Evolutionary conservation across 2,113 vertebrate genomes (phyloP), one percentile per base, ranked within the genome.

Genomic region (Ciconia boyciana): DNA sequence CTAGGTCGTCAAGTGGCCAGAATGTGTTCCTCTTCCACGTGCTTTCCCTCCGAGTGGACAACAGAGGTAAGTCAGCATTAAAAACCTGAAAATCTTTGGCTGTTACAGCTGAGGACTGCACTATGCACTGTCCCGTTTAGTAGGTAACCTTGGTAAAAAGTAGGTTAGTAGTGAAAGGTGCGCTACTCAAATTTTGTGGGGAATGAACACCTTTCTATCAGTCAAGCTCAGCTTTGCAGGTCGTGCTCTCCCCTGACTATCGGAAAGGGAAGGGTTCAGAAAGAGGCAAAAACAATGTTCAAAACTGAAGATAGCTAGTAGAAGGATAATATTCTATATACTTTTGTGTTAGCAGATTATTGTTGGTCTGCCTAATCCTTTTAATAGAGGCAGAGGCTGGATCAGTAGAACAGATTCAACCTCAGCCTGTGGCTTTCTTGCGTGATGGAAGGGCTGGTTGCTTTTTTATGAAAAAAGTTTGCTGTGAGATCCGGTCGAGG

Each of bases 21-120:
- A 65, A 5, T 19, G 9, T 4, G 20, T 66, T 49, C 12, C 24
- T 68, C 18, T 76, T 83, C 11, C 64, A 44, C 0, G 0, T 34
- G 9, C 18, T 51, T 85, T 72, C 44, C 16, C 46, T 62, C 51
- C 0, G 1, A 24, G 49, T 22, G n/a, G 46, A n/a, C 14, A 60
- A 2, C 12, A 24, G 46, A 54, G 17, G 12, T 61, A 64, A 32
- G 17, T 43, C 44, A n/a, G 58, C 21, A 7, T 29, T 60, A 69
- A 77, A 70, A 43, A 5, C 22, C 54, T 81, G 39, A 43, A 77
- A 26, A 19, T 76, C 44, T 31, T 24, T 20, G 18, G 3, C 55
- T 77, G 21, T 54, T 68, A 12, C 1, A 39, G 3, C 18, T 13
- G 44, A 61, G 49, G 14, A 26, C 54, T 80, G 25, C 21, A 2